Conservation (phyloP, 2,113 vertebrate genomes). For the Varanus salvator region DNA sequence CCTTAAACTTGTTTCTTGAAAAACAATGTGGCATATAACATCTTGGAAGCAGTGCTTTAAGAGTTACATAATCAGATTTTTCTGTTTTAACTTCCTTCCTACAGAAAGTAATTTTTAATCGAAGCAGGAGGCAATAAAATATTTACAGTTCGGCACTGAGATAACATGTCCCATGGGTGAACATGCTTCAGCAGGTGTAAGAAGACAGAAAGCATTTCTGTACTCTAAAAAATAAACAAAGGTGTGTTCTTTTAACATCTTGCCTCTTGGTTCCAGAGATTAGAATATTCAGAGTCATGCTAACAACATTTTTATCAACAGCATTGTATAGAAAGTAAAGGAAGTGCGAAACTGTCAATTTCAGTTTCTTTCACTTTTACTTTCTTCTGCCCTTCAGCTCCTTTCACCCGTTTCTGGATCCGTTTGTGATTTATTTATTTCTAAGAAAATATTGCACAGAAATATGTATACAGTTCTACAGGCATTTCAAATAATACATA, state of each 20-base stretch:
- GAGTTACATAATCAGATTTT: constrained; percentile 49
- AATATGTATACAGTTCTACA: too few species aligned
- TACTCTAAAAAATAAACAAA: constrained; percentile 42
- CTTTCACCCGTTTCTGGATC: too few species aligned
- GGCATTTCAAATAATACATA: too few species aligned
- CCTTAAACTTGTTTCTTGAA: not conserved
- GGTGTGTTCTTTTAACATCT: not conserved
- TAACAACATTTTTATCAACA: not conserved
- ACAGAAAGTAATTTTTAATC: constrained; percentile 56
- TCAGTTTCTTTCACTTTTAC: too few species aligned
- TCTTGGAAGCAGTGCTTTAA: constrained; percentile 27
- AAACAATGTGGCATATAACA: not conserved
- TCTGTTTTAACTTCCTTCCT: constrained; percentile 37
- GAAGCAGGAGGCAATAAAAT: constrained; percentile 51
- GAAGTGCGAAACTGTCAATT: too few species aligned
- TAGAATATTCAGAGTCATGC: not conserved
- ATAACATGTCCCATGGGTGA: constrained; percentile 36
- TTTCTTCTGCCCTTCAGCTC: too few species aligned
- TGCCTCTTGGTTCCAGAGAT: constrained; percentile 5
- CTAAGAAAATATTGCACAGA: too few species aligned
- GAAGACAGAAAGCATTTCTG: constrained; percentile 43
- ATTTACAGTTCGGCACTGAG: constrained; percentile 41
- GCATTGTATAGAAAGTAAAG: not conserved
- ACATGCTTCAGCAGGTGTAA: constrained; percentile 16
- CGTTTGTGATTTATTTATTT: too few species aligned